A percentile compares a stretch with the other conserved stretches of the same genome.
Conservation (phyloP, 2,113 vertebrate genomes). For the Picathartes gymnocephalus region DNA sequence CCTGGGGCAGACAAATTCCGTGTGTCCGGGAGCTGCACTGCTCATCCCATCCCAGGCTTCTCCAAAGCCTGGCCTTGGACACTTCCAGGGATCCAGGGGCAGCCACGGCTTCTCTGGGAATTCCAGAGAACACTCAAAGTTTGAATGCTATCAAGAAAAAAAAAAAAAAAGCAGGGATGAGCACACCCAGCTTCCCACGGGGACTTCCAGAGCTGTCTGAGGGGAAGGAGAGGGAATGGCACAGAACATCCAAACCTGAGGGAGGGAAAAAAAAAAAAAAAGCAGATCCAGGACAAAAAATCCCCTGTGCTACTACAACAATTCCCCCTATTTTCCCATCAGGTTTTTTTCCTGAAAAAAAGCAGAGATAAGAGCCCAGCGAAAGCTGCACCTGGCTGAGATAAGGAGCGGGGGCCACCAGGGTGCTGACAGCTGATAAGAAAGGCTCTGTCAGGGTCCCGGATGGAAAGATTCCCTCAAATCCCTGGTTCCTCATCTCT, state of each 20-base stretch:
- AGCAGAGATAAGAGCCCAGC: not conserved
- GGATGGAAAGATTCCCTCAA: not conserved
- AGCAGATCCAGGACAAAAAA: not conserved
- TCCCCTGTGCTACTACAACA: not conserved
- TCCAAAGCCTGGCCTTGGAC: not conserved
- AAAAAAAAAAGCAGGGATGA: not conserved
- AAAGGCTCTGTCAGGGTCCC: not conserved
- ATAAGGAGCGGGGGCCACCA: not conserved
- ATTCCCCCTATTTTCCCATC: not conserved
- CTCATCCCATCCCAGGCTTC: not conserved
- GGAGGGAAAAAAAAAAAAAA: no score
- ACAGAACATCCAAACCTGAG: rapidly evolving
- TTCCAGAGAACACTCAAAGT: no score
- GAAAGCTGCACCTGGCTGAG: not conserved
- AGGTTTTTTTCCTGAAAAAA: not conserved
- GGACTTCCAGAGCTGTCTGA: not conserved
- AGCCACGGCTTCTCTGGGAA: no score
- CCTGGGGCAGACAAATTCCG: rapidly evolving
- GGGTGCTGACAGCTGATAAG: not conserved
- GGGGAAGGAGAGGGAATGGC: not conserved
- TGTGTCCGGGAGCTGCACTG: not conserved
- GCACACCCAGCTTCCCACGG: not conserved
- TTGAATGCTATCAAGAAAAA: not conserved
- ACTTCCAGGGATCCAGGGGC: not conserved
- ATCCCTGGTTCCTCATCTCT: not conserved